Conservation (phyloP, 2,888 invertebrate species). For the Oxycera nigricornis region DNA sequence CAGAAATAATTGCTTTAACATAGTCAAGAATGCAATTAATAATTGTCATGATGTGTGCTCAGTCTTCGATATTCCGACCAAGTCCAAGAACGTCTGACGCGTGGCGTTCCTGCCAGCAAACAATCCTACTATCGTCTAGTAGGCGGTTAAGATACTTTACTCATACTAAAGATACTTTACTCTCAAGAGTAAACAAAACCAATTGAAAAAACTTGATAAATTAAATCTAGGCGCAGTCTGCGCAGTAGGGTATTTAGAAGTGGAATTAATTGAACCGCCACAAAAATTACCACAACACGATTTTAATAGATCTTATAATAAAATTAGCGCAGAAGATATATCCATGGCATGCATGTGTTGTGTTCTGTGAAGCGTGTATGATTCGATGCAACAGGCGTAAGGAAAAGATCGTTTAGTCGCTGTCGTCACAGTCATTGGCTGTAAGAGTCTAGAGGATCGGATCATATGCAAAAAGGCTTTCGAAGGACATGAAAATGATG, state of each 20-base stretch:
- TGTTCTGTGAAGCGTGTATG: too few relatives aligned
- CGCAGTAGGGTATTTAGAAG: not conserved
- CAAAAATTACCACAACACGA: slow-evolving; percentile 36
- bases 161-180: not conserved
- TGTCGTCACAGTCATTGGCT: too few relatives aligned
- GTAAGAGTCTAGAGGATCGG: too few relatives aligned
- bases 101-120: not conserved
- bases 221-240: slow-evolving; percentile 25
- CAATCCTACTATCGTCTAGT: not conserved
- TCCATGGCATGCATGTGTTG: too few relatives aligned
- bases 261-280: slow-evolving; percentile 24
- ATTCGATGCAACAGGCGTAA: too few relatives aligned
- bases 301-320: slow-evolving; percentile 31
- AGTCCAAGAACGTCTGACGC: not conserved
- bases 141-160: slow-evolving; percentile 14
- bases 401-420: too few relatives aligned
- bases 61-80: not conserved
- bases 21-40: slow-evolving; percentile 20
- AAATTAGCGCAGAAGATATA: slow-evolving; percentile 27
- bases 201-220: slow-evolving; percentile 31
- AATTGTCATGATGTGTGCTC: slow-evolving; percentile 24
- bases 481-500: too few relatives aligned
- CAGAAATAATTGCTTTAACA: slow-evolving; percentile 11
- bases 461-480: too few relatives aligned
- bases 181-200: slow-evolving; percentile 25